Conservation (phyloP, 2,797 vertebrate genomes). For the Zalophus californianus region DNA sequence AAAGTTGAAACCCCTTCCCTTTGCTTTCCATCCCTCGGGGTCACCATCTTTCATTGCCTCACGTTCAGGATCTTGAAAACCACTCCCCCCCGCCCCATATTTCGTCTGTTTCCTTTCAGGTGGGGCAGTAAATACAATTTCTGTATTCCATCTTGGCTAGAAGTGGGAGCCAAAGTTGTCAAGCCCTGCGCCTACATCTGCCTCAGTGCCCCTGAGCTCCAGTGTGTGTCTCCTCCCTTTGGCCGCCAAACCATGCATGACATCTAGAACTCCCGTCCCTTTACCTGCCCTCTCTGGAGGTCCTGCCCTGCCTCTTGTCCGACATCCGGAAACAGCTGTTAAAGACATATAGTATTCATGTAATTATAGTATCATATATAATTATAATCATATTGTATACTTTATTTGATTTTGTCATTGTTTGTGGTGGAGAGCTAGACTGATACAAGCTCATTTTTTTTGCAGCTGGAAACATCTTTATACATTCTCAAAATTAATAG, state of each 20-base stretch:
- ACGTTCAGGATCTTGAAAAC: background rate
- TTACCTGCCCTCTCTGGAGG: background rate
- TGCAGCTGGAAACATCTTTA: background rate
- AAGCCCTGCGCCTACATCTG: background rate
- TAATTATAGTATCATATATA: background rate
- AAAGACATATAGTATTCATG: background rate
- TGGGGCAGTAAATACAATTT: background rate
- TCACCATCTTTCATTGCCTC: background rate
- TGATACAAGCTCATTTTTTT: background rate
- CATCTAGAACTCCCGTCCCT: background rate
- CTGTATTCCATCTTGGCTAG: background rate
- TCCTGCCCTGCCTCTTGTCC: background rate
- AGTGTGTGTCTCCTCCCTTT: background rate
- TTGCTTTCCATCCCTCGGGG: background rate
- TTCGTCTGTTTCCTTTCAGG: background rate
- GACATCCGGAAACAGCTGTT: background rate
- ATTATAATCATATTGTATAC: background rate
- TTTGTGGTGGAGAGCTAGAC: background rate
- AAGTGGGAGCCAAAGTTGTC: background rate
- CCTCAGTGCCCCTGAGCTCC: background rate
- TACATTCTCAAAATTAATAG: background rate
- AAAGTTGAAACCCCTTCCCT: background rate
- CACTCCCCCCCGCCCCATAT: background rate
- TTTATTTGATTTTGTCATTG: background rate
- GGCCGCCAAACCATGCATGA: background rate